Evolutionary conservation across 2,797 vertebrate genomes (phyloP), one percentile per base, ranked within the genome.

Genomic region (Tapera naevia): DNA sequence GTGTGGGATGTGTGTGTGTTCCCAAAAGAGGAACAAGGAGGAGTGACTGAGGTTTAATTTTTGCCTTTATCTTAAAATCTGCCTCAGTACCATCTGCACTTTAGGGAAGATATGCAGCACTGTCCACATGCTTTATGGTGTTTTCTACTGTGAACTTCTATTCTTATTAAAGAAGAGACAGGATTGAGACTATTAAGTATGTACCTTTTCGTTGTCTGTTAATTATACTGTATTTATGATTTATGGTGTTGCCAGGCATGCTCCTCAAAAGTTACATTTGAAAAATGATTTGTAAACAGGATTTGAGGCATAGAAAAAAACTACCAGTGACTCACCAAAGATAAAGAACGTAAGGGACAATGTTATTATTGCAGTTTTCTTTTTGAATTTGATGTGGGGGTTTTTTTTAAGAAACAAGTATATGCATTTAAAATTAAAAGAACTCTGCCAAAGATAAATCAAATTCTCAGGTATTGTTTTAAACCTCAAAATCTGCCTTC

Each of bases 51-150:
- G 53, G 46, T 65, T 93, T 74, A 69, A 51, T 76, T 89, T 94
- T 91, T 37, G 33, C 86, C 73, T 83, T 93, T 67, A 89, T 93
- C 71, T 70, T 83, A 45, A 79, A 79, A 92, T 80, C 85, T 95
- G 23, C 41, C 64, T 90, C 37, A 74, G 45, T 79, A 80, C 28
- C 43, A 43, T 91, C 56, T 91, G 84, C 71, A 66, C 22, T 73
- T 91, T 33, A 48, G 45, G 45, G 72, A 78, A 25, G 89, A 51
- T 65, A 43, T 80, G 66, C 46, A 86, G 23, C 58, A n/a, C 28
- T 91, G 48, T 83, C 69, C 9, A 1, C n/a, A 17, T 60, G 33
- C 17, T 87, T 73, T 57, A 25, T 65, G 45, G 48, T 76, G 32
- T 76, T 71, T 48, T 46, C 23, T 65, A 16, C 22, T 58, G 50